Evolutionary conservation across 2,888 invertebrate genomes (phyloP), one percentile per base, ranked within the genome.

Genomic region (Tetranychus truncatus): DNA sequence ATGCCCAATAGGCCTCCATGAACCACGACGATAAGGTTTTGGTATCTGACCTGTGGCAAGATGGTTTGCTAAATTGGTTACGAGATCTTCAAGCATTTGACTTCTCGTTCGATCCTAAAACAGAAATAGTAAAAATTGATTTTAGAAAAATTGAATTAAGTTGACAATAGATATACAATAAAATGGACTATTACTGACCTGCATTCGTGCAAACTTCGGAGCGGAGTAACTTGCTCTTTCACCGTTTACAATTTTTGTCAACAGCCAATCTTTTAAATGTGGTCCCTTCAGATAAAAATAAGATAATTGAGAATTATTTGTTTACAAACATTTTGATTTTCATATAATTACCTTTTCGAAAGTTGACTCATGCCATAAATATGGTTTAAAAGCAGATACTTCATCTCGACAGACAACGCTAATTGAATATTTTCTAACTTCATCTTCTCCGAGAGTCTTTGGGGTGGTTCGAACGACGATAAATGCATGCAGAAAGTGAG

Each of bases 1-100:
- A 83, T 93, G 93, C 74, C 90, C 94, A 78, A 94, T 93, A 18
- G 94, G 94, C 80, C 94, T 87, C 94, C 94, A 94, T 8, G 93
- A 93, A 73, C 91, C 91, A 75, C 87, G 84, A 79, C 87, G 86
- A 82, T 94, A 94, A 44, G 94, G 93, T 84, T 94, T 94, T 11
- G 94, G 94, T 83, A 94, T 94, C 84, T 94, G 92, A 77, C 94
- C 94, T 71, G 94, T 94, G 84, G 94, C 93, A 0, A 92, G 92
- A 81, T 94, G 93, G 84, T 94, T 94, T 79, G 92, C 91, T 80
- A 94, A 84, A 84, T 94, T 94, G 78, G 92, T 92, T 9, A 94
- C 93, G 77, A 94, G 90, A 81, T 94, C 94, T 83, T 94, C 93
- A 65, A 94, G 85, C 93, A 94, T 93, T 83, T 94, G 94, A 77